phyloP scores from a whole-genome alignment of 2,797 vertebrate genomes.

The Cichlasoma orientale region DNA sequence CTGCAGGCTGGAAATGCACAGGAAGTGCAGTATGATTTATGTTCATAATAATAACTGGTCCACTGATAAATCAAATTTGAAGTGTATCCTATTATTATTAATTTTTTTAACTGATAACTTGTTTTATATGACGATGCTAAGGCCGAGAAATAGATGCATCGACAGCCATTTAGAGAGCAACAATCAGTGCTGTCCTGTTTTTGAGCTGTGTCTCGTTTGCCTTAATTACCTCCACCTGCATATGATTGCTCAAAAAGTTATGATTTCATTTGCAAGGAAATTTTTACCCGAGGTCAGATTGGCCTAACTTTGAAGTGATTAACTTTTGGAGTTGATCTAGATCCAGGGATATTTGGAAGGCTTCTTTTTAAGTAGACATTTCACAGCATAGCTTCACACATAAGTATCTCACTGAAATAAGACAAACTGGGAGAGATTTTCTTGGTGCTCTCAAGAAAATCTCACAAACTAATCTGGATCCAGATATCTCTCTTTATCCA shows the following conservation, averaged over 20 bases:
- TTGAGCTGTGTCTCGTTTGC: too few relatives aligned
- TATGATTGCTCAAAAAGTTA: neutral
- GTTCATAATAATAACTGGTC: neutral
- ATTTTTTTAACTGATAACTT: neutral
- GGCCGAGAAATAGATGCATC: too few relatives aligned
- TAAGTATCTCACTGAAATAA: neutral
- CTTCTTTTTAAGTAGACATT: neutral
- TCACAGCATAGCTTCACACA: neutral
- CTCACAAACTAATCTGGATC: neutral
- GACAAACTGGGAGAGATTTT: neutral
- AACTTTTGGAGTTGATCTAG: neutral
- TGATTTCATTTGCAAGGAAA: neutral
- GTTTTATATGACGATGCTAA: neutral
- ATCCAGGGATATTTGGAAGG: rapidly evolving
- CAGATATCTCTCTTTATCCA: neutral
- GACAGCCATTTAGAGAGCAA: too few relatives aligned
- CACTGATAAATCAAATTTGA: neutral
- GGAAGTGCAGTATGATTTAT: neutral
- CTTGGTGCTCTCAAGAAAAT: neutral
- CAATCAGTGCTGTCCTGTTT: too few relatives aligned
- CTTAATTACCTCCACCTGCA: neutral
- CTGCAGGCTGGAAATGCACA: neutral
- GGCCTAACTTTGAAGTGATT: neutral
- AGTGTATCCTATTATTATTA: neutral
- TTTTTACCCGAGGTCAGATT: neutral